Conservation (phyloP, 2,113 vertebrate species). For the Myrmecobius fasciatus region DNA sequence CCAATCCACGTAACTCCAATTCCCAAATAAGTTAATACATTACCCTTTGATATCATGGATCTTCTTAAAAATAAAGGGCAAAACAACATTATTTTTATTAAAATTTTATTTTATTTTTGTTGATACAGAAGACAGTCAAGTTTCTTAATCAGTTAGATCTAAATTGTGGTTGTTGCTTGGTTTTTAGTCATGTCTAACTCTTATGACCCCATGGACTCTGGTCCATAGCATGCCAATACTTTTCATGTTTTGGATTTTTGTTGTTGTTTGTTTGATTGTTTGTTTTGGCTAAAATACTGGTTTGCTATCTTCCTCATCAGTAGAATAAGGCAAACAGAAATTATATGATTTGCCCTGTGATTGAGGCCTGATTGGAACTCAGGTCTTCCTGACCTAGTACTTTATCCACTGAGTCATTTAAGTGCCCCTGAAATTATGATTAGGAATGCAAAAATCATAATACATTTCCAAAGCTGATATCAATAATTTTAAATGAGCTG, state of each 20-base stretch:
- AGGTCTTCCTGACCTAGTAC: constrained; percentile 10
- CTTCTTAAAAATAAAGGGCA: too few species aligned
- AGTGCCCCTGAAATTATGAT: constrained; percentile 43
- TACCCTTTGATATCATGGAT: too few species aligned
- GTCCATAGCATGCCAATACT: background rate
- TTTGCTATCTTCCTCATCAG: background rate
- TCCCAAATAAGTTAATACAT: too few species aligned
- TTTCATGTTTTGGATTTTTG: background rate
- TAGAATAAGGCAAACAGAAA: background rate
- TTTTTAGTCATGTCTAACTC: background rate
- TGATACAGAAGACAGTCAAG: too few species aligned
- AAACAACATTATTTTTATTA: too few species aligned
- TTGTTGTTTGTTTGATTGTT: too few species aligned
- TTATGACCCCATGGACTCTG: background rate
- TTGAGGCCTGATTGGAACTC: background rate
- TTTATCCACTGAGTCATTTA: constrained; percentile 15
- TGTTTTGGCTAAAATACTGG: background rate
- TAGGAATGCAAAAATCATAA: constrained; percentile 44
- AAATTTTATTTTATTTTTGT: too few species aligned
- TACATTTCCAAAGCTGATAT: constrained; percentile 32
- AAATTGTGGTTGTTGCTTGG: background rate
- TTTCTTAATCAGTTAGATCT: background rate
- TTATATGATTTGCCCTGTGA: background rate
- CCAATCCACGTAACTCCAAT: too few species aligned
- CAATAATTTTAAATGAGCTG: background rate